Evolutionary conservation across 2,113 vertebrate genomes (phyloP).

Genomic region (Puffinus mauretanicus): DNA sequence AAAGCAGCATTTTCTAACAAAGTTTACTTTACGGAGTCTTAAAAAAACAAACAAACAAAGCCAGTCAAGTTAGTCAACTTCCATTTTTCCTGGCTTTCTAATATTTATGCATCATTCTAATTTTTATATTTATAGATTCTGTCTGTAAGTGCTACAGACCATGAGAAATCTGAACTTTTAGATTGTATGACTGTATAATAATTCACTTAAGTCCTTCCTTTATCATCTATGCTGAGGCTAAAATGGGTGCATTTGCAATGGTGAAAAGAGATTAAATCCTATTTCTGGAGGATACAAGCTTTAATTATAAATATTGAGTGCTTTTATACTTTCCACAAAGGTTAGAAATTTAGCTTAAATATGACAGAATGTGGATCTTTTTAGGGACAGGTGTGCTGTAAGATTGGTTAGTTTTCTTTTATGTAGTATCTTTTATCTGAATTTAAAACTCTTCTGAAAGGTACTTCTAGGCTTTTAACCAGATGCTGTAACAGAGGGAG

Average conservation of each 20-base stretch:
- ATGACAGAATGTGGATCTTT: neutral
- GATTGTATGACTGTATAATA: neutral
- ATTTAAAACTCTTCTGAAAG: neutral
- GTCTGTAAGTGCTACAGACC: neutral
- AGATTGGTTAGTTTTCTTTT: neutral
- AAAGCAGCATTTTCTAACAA: neutral
- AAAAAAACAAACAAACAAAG: neutral
- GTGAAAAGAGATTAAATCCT: neutral
- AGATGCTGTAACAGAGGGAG: neutral
- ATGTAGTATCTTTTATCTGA: neutral
- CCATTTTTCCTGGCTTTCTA: neutral
- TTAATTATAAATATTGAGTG: neutral
- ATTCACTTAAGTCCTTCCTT: neutral
- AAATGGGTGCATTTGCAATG: neutral
- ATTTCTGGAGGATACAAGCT: neutral
- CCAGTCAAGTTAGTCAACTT: neutral
- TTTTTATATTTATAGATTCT: neutral
- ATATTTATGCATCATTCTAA: neutral
- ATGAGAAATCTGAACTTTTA: neutral
- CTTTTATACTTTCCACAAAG: neutral
- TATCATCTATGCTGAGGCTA: neutral
- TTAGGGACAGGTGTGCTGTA: neutral
- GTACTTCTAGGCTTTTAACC: neutral
- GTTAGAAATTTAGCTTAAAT: neutral
- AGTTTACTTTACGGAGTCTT: neutral